Percentiles rank a stretch among this genome's conserved stretches.
Evolutionary conservation across 2,113 vertebrate species (phyloP).

Genomic region (Neoarius graeffei): DNA sequence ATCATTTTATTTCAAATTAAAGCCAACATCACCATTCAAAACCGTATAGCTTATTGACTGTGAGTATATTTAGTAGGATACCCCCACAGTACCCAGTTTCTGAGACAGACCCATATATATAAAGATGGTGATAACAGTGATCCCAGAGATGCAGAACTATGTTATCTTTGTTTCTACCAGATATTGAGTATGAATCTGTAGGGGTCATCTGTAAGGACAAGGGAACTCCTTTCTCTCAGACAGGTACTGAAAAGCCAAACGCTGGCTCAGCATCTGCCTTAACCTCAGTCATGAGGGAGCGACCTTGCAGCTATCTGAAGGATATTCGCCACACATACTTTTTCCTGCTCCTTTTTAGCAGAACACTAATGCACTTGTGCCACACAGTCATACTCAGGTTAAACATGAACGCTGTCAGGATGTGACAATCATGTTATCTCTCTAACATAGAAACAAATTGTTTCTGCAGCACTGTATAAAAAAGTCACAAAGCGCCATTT

Average conservation of each 20-base stretch:
- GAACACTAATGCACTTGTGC: constrained; percentile 21
- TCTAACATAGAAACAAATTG: not conserved
- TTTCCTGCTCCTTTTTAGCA: constrained; percentile 15
- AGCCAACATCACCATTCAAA: no score
- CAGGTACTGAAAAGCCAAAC: not conserved
- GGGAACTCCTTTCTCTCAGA: not conserved
- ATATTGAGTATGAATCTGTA: not conserved
- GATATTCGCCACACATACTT: constrained; percentile 47
- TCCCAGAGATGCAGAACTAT: not conserved
- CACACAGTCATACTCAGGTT: not conserved
- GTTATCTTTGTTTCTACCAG: not conserved
- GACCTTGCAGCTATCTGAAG: constrained; percentile 37
- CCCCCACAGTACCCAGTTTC: no score
- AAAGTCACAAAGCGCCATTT: not conserved
- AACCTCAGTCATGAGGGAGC: constrained; percentile 38
- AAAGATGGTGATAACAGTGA: not conserved
- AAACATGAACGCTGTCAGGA: not conserved
- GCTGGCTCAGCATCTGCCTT: constrained; percentile 15
- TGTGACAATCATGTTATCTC: not conserved
- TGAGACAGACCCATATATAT: no score
- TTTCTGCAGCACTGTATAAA: not conserved
- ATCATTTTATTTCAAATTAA: no score
- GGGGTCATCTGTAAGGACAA: constrained; percentile 19
- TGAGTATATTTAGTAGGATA: no score
- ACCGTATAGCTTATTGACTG: no score